Evolutionary conservation across 2,797 vertebrate genomes (phyloP), one percentile per base, ranked within the genome.

Genomic region (Caiman crocodilus): DNA sequence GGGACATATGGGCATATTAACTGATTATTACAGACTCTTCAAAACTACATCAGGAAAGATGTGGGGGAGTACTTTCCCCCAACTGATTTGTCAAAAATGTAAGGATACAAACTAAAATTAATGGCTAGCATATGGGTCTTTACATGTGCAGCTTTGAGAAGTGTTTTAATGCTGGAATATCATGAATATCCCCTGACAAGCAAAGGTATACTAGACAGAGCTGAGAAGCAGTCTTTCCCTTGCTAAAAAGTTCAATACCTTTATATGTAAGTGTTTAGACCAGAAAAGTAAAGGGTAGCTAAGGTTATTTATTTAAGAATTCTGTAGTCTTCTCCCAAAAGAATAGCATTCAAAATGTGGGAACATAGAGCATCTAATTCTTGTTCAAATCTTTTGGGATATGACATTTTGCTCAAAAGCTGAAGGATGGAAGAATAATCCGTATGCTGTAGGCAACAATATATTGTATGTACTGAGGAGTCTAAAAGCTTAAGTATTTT

Each of bases 221-320:
- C 3, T 73, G 63, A 73, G 79, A 91, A 74, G 21, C 9, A 76
- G 82, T 76, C 84, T 79, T 82, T 90, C 55, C 57, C 63, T 63
- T 79, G 67, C 23, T 84, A 78, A 90, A 77, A 84, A 80, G 61
- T 88, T 78, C 76, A 89, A 4, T 12, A 4, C 28, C 94, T 91
- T 69, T 17, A 61, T 59, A 56, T 30, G 3, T 26, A 92, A 63
- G 59, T 64, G 60, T 85, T 95, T 82, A 89, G 94, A 94, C 73
- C 92, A 80, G 85, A 91, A 93, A 94, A 69, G 74, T 73, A 94
- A 95, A 95, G 83, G 75, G 60, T 73, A 91, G 76, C 60, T 91
- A 23, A 76, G 81, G n/a, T 90, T 91, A 17, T 82, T 79, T 79
- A 79, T 63, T 90, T 76, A 84, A 94, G 82, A 84, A 93, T 64